A percentile compares a stretch with the other conserved stretches of the same genome.
These are phyloP conservation scores for Pogonocherus hispidulus DNA, from an alignment of 2,888 invertebrate species.

Conservation along the genomic window DNA sequence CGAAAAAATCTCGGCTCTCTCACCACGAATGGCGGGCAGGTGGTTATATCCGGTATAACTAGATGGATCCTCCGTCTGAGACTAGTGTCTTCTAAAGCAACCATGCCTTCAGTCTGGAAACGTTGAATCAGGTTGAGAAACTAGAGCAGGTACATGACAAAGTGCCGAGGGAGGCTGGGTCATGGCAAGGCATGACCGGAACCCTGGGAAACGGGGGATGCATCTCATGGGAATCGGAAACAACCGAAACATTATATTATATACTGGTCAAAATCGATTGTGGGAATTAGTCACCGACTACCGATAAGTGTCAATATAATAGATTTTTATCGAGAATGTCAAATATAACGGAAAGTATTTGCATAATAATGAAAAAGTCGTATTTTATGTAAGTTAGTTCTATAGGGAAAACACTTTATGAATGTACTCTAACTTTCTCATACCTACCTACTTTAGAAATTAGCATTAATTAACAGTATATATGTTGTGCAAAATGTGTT, in stretches of 20 bases:
- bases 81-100: conserved; percentile 10
- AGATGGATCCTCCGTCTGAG: conserved; percentile 25
- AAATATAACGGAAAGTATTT: neutral
- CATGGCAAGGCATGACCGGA: conserved; percentile 30
- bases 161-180: conserved; percentile 33
- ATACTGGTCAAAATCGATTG: conserved; percentile 26
- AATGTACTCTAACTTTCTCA: too few species aligned
- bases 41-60: conserved; percentile 29
- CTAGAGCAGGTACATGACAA: conserved; percentile 30
- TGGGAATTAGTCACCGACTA: conserved; percentile 12
- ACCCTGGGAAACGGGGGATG: conserved; percentile 32
- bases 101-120: conserved; percentile 21
- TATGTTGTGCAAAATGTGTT: too few species aligned
- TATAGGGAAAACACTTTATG: too few species aligned
- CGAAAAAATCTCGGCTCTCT: conserved; percentile 16
- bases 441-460: too few species aligned
- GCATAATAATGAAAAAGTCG: neutral
- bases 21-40: conserved; percentile 17
- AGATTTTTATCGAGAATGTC: neutral
- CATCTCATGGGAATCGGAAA: conserved; percentile 35
- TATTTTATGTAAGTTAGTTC: too few species aligned
- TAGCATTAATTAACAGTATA: too few species aligned
- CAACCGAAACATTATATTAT: conserved; percentile 20
- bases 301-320: neutral
- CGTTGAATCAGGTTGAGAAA: conserved; percentile 36